Evolutionary conservation across 2,113 vertebrate species (phyloP).

Genomic region (Lepus timidus): DNA sequence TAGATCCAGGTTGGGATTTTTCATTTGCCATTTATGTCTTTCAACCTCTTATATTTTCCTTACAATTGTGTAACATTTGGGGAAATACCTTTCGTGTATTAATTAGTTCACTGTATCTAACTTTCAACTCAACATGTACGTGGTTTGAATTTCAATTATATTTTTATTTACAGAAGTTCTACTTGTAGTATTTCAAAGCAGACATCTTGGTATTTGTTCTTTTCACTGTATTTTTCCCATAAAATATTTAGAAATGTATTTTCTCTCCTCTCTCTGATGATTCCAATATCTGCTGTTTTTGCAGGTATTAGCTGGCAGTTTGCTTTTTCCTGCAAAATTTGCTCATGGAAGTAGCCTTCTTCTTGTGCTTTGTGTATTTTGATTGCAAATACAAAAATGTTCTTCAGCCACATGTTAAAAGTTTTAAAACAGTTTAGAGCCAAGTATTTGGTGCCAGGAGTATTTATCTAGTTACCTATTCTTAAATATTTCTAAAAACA

Average conservation of each 20-base stretch:
- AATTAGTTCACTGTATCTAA: background rate
- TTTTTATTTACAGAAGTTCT: slow-evolving; percentile 25
- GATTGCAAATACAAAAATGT: background rate
- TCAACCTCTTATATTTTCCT: background rate
- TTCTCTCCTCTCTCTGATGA: background rate
- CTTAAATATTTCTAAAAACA: slow-evolving; percentile 22
- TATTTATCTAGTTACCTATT: background rate
- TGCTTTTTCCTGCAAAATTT: background rate
- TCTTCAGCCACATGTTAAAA: slow-evolving; percentile 14
- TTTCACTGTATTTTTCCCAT: background rate
- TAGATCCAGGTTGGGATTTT: background rate
- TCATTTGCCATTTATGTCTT: background rate
- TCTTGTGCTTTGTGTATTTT: background rate
- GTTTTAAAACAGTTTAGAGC: background rate
- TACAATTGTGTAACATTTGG: background rate
- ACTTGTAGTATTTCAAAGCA: background rate
- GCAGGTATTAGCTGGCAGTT: background rate
- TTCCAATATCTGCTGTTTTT: background rate
- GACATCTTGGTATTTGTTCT: background rate
- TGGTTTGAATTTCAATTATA: slow-evolving; percentile 4
- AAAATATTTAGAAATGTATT: background rate
- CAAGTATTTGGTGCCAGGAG: background rate
- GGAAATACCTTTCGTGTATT: background rate
- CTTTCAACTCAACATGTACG: background rate
- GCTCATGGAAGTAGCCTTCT: background rate